Percentiles rank a stretch among this genome's conserved stretches.
Conservation (phyloP, 2,797 vertebrate species). For the Onychomys leucogaster region DNA sequence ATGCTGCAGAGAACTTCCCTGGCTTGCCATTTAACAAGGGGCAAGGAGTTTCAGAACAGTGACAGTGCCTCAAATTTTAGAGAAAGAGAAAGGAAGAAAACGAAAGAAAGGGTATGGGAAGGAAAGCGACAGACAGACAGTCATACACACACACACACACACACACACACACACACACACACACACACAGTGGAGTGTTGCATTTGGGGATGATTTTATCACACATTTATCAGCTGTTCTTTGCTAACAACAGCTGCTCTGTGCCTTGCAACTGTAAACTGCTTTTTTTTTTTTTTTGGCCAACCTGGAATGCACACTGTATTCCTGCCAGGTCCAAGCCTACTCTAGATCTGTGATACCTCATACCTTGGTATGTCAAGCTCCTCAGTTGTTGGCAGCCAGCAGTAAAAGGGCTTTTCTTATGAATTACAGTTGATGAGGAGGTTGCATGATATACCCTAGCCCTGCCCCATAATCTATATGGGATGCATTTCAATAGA, state of each 20-base stretch:
- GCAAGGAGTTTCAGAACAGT: neutral
- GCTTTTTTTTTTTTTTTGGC: constrained; percentile 46
- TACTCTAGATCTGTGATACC: constrained; percentile 70
- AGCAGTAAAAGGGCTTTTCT: constrained; percentile 76
- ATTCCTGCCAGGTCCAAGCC: constrained; percentile 71
- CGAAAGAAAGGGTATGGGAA: neutral
- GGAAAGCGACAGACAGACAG: neutral
- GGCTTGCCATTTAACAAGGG: neutral
- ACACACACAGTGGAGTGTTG: neutral
- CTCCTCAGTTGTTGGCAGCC: constrained; percentile 74
- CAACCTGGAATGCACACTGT: constrained; percentile 82
- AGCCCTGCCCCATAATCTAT: constrained; percentile 63
- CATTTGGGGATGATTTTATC: neutral
- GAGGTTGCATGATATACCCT: constrained; percentile 64
- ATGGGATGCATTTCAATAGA: constrained; percentile 68
- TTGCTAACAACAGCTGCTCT: constrained; percentile 68
- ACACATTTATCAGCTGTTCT: constrained; percentile 67
- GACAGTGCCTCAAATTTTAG: constrained; percentile 53
- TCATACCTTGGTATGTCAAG: constrained; percentile 68
- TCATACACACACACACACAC: neutral
- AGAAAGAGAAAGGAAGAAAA: constrained; percentile 60
- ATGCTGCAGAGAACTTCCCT: constrained; percentile 60
- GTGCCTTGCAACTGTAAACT: constrained; percentile 76
- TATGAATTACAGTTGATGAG: constrained; percentile 46
- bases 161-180: neutral